These are phyloP conservation scores for Heterotis niloticus DNA, from an alignment of 2,113 vertebrate species.

Conservation along the genomic window DNA sequence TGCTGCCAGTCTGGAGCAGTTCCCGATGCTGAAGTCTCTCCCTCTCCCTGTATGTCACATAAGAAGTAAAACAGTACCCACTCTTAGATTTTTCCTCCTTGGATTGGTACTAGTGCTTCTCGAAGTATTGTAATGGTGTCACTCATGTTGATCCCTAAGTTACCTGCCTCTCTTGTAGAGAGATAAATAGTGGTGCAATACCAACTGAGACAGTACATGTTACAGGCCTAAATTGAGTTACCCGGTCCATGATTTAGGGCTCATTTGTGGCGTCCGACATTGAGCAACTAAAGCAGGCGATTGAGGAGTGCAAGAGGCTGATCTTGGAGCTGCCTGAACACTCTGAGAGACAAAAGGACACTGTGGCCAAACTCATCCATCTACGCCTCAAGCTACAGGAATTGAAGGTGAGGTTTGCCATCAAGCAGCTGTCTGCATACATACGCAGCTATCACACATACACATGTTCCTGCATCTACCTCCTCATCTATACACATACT, in stretches of 20 bases:
- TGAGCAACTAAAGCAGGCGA: slow-evolving; percentile 81
- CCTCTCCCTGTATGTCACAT: too few relatives aligned
- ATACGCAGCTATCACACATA: not conserved
- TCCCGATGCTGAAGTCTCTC: too few relatives aligned
- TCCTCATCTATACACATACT: too few relatives aligned
- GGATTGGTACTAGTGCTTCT: too few relatives aligned
- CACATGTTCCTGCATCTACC: too few relatives aligned
- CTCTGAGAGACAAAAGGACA: slow-evolving; percentile 89
- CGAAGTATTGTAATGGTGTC: too few relatives aligned
- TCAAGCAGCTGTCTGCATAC: too few relatives aligned
- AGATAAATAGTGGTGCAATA: not conserved
- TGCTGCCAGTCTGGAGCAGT: too few relatives aligned
- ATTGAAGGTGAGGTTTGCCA: slow-evolving; percentile 71
- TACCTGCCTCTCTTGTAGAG: not conserved
- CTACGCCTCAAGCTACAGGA: slow-evolving; percentile 94
- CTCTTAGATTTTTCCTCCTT: too few relatives aligned
- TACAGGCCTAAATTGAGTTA: not conserved
- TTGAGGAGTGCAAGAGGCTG: slow-evolving; percentile 86
- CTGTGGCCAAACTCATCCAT: slow-evolving; percentile 91
- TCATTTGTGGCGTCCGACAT: slow-evolving; percentile 83
- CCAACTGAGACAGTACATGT: not conserved
- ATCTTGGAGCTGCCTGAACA: slow-evolving; percentile 89
- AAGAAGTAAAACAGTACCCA: too few relatives aligned
- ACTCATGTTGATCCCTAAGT: too few relatives aligned
- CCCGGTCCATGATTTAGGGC: slow-evolving; percentile 59